Evolutionary conservation across 2,888 invertebrate genomes (phyloP), one percentile per base, ranked within the genome.

Genomic region (Xiphydria camelus): DNA sequence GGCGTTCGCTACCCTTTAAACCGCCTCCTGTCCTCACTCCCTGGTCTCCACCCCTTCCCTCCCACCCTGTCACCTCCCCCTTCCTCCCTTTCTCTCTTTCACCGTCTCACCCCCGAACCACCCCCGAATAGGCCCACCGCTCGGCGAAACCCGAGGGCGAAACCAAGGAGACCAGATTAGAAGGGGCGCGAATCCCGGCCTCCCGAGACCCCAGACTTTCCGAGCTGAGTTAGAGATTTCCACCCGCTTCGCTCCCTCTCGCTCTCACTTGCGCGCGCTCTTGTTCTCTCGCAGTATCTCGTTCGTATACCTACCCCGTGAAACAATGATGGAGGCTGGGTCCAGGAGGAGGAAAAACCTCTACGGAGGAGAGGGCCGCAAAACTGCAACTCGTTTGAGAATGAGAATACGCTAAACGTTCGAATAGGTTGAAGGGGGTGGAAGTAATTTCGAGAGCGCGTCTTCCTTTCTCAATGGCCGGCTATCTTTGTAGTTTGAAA

Each of bases 131-230:
- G 20, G 37, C 42, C 26, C 22, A 32, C 47, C 47, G 14, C 33
- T 23, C 39, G 26, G 53, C 54, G 59, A 58, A 63, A 60, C 60
- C 58, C 61, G 66, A 65, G 70, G 73, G 72, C 62, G 73, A 75
- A 73, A 73, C 73, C 73, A 73, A 73, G 73, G 73, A 70, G 73
- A 73, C 74, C 64, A 65, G 73, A 75, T 75, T 74, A 73, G 70
- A 73, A 68, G 64, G 66, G 67, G 58, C n/a, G 63, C 62, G 64
- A 61, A 62, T 57, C 64, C 65, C 61, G 57, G 64, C 61, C 49
- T 53, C 39, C 37, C 43, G 55, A 56, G 59, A 59, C 59, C 61
- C 59, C 45, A 55, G 46, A 57, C 57, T 59, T 57, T 51, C 39
- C 26, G n/a, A 45, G 49, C 46, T 49, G 50, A 54, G 48, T 66